Evolutionary conservation across 2,888 invertebrate genomes (phyloP).

Genomic region (Thysanoteuthis rhombus): DNA sequence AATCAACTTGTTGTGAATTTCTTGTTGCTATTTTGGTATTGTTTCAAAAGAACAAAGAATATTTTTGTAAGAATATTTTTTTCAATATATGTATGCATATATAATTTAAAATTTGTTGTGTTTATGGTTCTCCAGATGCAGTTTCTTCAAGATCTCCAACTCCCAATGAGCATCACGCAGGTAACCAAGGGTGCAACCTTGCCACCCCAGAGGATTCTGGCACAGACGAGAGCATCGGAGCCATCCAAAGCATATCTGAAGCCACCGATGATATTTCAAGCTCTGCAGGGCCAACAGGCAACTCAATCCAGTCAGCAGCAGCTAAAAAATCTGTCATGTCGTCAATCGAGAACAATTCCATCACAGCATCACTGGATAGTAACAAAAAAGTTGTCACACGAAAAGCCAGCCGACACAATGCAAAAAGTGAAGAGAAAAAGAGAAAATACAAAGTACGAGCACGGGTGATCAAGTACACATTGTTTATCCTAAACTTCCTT

Average conservation of each 20-base stretch:
- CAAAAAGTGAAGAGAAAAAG: slow-evolving; percentile 27
- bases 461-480: slow-evolving; percentile 80
- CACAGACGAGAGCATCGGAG: slow-evolving; percentile 17
- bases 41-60: too few relatives aligned
- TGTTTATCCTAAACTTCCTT: slow-evolving; percentile 87
- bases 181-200: neutral
- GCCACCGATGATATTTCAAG: neutral
- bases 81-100: neutral
- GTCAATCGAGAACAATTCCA: slow-evolving; percentile 12
- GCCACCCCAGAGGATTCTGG: slow-evolving; percentile 26
- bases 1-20: too few relatives aligned
- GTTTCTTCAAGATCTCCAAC: too few relatives aligned
- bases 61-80: too few relatives aligned
- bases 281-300: neutral
- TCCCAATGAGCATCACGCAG: neutral
- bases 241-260: neutral
- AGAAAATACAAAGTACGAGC: slow-evolving; percentile 22
- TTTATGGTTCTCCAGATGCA: neutral
- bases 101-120: neutral
- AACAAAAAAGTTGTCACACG: neutral
- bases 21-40: too few relatives aligned
- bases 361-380: neutral
- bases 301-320: neutral
- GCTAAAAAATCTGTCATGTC: neutral
- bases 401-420: neutral